phyloP scores from a whole-genome alignment of 2,797 vertebrate species.

The Antrozous pallidus region DNA sequence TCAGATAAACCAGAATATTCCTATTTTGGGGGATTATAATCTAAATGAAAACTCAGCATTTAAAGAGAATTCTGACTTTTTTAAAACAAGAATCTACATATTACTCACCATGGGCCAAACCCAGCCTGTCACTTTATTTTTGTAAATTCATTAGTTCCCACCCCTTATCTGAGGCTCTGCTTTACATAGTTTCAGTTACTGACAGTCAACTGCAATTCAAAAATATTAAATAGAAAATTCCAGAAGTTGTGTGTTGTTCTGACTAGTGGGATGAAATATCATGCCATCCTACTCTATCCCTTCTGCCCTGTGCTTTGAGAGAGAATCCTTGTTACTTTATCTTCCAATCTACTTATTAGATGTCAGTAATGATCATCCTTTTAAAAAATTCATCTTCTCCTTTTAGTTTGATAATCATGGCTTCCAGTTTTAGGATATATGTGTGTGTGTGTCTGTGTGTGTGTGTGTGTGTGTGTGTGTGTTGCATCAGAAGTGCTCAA shows the following conservation, averaged over 20 bases:
- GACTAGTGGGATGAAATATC: not conserved
- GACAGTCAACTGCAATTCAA: not conserved
- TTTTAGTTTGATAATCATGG: not conserved
- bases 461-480: not conserved
- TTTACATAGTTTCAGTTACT: not conserved
- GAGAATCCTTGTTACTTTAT: not conserved
- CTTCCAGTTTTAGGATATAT: not conserved
- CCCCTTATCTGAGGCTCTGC: not conserved
- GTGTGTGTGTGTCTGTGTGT: not conserved
- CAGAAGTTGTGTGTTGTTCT: not conserved
- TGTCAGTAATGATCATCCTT: not conserved
- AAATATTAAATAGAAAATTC: not conserved
- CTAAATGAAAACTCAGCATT: not conserved
- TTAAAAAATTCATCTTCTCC: not conserved
- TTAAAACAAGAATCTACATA: not conserved
- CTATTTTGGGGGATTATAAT: not conserved
- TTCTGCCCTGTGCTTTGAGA: not conserved
- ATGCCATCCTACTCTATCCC: not conserved
- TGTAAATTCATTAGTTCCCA: not conserved
- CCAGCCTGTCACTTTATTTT: not conserved
- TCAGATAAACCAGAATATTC: not conserved
- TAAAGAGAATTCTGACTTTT: not conserved
- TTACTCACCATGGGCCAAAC: not conserved
- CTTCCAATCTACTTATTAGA: not conserved
- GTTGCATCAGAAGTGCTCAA: not conserved